Percentiles rank a stretch among this genome's conserved stretches.
Evolutionary conservation across 2,797 vertebrate genomes (phyloP).

Genomic region (Corythornis leucogaster): DNA sequence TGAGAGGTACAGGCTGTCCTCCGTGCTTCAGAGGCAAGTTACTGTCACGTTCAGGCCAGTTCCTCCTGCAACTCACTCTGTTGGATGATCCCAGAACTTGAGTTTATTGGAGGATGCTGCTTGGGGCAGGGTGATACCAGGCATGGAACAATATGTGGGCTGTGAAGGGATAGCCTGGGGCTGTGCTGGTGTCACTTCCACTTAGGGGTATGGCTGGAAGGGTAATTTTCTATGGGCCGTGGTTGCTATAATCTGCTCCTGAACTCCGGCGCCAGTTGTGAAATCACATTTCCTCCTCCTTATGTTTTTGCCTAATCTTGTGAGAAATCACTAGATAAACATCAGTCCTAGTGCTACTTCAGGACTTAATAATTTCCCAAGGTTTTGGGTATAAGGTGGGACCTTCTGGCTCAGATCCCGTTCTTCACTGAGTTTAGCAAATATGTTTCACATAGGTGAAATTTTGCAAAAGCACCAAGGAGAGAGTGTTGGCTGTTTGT

Average conservation of each 20-base stretch:
- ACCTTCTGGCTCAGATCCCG: background rate
- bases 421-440: background rate
- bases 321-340: background rate
- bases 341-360: background rate
- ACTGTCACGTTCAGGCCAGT: background rate
- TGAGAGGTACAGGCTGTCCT: slow-evolving; percentile 12
- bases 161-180: background rate
- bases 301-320: background rate
- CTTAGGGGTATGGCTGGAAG: background rate
- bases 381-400: background rate
- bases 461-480: background rate
- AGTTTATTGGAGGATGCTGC: background rate
- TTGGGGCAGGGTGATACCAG: background rate
- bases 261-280: background rate
- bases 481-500: background rate
- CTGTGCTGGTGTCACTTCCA: background rate
- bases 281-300: background rate
- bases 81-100: background rate
- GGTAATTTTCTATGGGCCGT: background rate
- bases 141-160: background rate
- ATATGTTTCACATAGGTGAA: background rate
- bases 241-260: background rate
- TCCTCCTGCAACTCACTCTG: background rate
- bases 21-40: background rate
- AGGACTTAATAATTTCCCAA: background rate